Conservation (phyloP, 2,113 vertebrate genomes). For the Polyodon spathula region DNA sequence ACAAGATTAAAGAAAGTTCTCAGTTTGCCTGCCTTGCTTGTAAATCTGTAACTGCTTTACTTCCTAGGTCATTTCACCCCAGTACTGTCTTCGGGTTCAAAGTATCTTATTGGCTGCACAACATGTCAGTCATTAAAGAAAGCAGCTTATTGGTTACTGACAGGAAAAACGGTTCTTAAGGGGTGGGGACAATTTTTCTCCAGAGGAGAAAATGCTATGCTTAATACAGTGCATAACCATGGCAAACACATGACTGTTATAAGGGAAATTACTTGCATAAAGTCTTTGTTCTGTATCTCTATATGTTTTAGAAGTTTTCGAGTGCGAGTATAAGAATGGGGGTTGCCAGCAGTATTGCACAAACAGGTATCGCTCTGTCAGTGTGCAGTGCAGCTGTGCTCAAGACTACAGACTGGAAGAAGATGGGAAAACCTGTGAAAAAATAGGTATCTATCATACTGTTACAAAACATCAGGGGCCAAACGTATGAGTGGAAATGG, state of each 20-base stretch:
- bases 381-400: slow-evolving; percentile 44
- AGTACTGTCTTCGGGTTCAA: too few relatives aligned
- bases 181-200: too few relatives aligned
- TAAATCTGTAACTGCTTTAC: too few relatives aligned
- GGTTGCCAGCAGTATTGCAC: slow-evolving; percentile 63
- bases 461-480: neutral
- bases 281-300: neutral
- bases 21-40: too few relatives aligned
- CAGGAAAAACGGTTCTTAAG: too few relatives aligned
- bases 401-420: slow-evolving; percentile 39
- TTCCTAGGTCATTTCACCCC: too few relatives aligned
- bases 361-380: slow-evolving; percentile 17
- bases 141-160: too few relatives aligned
- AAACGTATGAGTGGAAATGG: neutral
- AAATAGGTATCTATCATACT: slow-evolving; percentile 32
- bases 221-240: neutral
- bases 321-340: slow-evolving; percentile 59
- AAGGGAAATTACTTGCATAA: too few relatives aligned
- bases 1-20: too few relatives aligned
- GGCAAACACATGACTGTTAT: fast-evolving
- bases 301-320: slow-evolving; percentile 33
- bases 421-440: slow-evolving; percentile 39
- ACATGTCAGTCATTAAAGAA: too few relatives aligned
- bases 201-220: too few relatives aligned
- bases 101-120: too few relatives aligned